These are phyloP conservation scores for Bombus confusus DNA, from an alignment of 1,140 invertebrate genomes.

Conservation along the genomic window DNA sequence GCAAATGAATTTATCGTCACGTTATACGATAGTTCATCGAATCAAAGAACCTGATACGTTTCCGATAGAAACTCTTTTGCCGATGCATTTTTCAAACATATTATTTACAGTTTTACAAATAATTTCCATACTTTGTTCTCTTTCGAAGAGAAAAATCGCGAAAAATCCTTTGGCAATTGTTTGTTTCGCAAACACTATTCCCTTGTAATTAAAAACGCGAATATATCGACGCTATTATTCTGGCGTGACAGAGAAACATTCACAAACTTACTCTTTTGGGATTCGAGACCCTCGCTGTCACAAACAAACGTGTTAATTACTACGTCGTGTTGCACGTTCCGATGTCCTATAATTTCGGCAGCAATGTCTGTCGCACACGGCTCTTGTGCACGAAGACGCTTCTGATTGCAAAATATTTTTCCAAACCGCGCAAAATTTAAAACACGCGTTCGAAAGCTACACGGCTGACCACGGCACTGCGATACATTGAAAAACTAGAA, in stretches of 20 bases:
- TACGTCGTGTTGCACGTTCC: not conserved
- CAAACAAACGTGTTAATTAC: conserved; percentile 15
- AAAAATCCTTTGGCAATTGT: not conserved
- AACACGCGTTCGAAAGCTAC: not conserved
- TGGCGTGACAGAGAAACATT: not conserved
- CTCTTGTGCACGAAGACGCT: not conserved
- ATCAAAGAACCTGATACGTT: too few species aligned
- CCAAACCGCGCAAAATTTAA: not conserved
- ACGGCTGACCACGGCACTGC: not conserved
- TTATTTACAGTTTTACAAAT: not conserved
- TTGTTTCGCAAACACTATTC: not conserved
- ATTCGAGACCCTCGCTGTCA: not conserved
- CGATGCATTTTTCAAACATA: not conserved
- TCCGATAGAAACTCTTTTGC: too few species aligned
- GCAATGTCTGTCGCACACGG: not conserved
- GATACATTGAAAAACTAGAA: not conserved
- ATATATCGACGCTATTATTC: not conserved
- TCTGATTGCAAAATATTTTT: not conserved
- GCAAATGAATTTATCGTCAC: too few species aligned
- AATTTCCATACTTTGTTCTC: not conserved
- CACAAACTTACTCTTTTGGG: not conserved
- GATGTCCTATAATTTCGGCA: conserved; percentile 6
- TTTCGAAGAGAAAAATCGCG: too few species aligned
- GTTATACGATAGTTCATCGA: too few species aligned
- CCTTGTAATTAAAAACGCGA: not conserved